Evolutionary conservation across 2,888 invertebrate species (phyloP).

Genomic region (Troglohyphantes excavatus): DNA sequence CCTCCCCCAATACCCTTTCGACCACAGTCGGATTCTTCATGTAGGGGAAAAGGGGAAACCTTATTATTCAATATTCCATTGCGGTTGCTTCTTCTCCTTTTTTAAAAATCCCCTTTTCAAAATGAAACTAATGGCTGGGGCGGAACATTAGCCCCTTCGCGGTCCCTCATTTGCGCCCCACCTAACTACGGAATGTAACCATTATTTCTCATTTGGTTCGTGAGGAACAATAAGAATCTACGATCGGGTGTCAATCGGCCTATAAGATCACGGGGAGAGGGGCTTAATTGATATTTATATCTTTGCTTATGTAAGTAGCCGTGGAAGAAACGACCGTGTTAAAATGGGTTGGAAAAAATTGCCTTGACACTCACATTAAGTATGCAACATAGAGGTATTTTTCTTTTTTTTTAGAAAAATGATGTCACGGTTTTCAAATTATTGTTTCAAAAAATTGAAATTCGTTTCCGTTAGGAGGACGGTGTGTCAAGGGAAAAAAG

Average conservation of each 20-base stretch:
- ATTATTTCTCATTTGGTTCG: slow-evolving; percentile 68
- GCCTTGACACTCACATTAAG: slow-evolving; percentile 31
- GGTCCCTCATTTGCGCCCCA: slow-evolving; percentile 55
- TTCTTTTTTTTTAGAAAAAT: not conserved
- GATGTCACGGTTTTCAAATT: not conserved
- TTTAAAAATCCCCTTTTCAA: slow-evolving; percentile 58
- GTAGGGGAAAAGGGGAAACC: slow-evolving; percentile 28
- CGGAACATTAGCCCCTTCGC: slow-evolving; percentile 43
- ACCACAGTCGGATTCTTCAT: slow-evolving; percentile 29
- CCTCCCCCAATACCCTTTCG: not conserved
- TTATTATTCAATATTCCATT: slow-evolving; percentile 76
- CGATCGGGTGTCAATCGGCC: slow-evolving; percentile 71
- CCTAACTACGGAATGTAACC: slow-evolving; percentile 32
- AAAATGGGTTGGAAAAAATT: not conserved
- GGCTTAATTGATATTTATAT: slow-evolving; percentile 75
- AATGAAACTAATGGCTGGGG: slow-evolving; percentile 72
- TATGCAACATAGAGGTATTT: slow-evolving; percentile 16
- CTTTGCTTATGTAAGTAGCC: slow-evolving; percentile 54
- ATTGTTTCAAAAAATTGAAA: not conserved
- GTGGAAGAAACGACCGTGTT: not conserved
- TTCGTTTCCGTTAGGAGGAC: not conserved
- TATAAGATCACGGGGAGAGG: slow-evolving; percentile 35
- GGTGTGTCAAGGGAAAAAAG: not conserved
- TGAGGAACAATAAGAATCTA: slow-evolving; percentile 70
- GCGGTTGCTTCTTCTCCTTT: not conserved